Conservation (phyloP, 2,113 vertebrate genomes). For the Sapayoa aenigma region DNA sequence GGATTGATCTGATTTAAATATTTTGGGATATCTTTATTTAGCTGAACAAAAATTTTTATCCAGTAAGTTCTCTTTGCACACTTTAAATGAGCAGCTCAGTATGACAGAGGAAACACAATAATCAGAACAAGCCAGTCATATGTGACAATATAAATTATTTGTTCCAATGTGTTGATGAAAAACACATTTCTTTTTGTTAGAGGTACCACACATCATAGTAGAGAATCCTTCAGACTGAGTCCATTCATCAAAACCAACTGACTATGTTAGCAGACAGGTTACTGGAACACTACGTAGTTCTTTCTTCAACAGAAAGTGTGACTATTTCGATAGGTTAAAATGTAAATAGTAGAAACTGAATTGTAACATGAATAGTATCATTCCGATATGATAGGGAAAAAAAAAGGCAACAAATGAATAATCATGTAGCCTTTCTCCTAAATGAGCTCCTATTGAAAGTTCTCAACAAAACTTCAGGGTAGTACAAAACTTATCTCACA, state of each 20-base stretch:
- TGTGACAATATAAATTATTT: slow-evolving; percentile 64
- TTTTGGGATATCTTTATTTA: slow-evolving; percentile 2
- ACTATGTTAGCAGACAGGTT: neutral
- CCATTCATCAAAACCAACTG: slow-evolving; percentile 51
- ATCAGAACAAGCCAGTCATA: slow-evolving; percentile 62
- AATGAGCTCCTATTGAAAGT: slow-evolving; percentile 3
- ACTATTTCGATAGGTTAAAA: slow-evolving; percentile 13
- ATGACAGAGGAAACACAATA: slow-evolving; percentile 31
- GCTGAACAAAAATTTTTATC: slow-evolving; percentile 4
- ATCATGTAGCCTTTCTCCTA: neutral
- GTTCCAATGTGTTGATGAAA: slow-evolving; percentile 23
- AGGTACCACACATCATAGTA: slow-evolving; percentile 62
- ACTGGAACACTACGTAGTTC: neutral
- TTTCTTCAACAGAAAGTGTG: neutral
- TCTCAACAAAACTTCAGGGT: neutral
- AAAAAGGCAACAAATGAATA: slow-evolving; percentile 21
- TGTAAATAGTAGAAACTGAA: neutral
- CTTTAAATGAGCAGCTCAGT: slow-evolving; percentile 31
- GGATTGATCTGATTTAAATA: slow-evolving; percentile 4
- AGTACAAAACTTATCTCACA: slow-evolving; percentile 21
- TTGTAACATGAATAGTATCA: slow-evolving; percentile 16
- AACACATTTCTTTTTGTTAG: slow-evolving; percentile 37
- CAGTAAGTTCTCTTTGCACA: neutral
- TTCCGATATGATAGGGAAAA: neutral
- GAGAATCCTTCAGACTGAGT: slow-evolving; percentile 55